Base-by-base conservation (phyloP, 2,888 invertebrate species). In the Linyphia triangularis region DNA sequence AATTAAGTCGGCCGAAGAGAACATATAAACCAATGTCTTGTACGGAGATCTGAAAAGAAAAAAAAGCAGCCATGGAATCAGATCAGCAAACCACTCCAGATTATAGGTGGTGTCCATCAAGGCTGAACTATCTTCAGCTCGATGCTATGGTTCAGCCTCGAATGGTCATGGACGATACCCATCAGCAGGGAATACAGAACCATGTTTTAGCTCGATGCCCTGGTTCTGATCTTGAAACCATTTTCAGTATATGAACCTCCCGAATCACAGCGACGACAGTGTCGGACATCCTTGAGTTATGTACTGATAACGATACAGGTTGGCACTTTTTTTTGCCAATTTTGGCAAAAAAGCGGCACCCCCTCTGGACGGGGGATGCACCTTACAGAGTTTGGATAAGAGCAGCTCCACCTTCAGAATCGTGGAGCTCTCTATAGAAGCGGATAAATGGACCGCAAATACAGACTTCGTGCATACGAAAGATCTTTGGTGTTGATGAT, bases 401-500 rank as follows among this genome's bases (percentile, higher is more conserved):
- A 5, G 51, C 9, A 16, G 51, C 16, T n/a, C n/a, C 51, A 51
- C 5, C 43, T 43, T 43, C 43, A 43, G 43, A 43, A 43, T 43
- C 51, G n/a, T n/a, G 51, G 51, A n/a, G 51, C 51, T 13, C 51
- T 1, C 51, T 51, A n/a, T 51, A 51, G 51, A 51, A 51, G 51
- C n/a, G 51, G 51, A n/a, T 51, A n/a, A 51, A 13, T 9, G 51
- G n/a, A 51, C 51, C 51, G 16, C 51, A n/a, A 13, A 16, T n/a
- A 51, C 13, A 51, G 51, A 51, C 51, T 51, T 51, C 51, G 51
- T 51, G 51, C 51, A 51, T 0, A 51, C n/a, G n/a, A 51, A n/a
- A 70, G 70, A 70, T 43, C 40, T n/a, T 73, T 61, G 75, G 61
- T 77, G 75, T 77, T 77, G 61, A 73, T 57, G 51, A 33, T 33